Evolutionary conservation across 2,113 vertebrate genomes (phyloP).

Genomic region (Apteryx mantelli): DNA sequence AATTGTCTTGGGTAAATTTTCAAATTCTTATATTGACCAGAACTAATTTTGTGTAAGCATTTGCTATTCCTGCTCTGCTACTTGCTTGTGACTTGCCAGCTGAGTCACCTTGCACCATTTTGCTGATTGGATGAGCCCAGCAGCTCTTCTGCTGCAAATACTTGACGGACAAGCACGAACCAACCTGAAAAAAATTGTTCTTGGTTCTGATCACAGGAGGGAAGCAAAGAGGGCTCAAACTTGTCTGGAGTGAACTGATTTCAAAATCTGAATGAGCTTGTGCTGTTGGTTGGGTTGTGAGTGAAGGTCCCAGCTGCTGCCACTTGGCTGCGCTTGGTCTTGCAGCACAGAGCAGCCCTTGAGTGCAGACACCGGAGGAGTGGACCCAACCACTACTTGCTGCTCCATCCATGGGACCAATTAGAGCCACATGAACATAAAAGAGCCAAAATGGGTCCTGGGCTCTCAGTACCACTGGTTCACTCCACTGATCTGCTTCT

Average conservation of each 20-base stretch:
- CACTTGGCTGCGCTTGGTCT: background rate
- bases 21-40: background rate
- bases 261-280: background rate
- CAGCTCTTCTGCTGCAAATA: background rate
- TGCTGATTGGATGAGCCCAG: background rate
- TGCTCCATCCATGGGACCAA: background rate
- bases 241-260: background rate
- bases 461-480: background rate
- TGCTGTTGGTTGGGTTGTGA: too few species aligned
- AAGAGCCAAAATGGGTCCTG: background rate
- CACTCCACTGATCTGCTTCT: too few species aligned
- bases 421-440: background rate
- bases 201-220: background rate
- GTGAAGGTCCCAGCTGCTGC: too few species aligned
- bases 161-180: background rate
- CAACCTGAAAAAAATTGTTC: background rate
- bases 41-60: background rate
- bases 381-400: background rate
- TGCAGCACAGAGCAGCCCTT: background rate
- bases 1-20: slow-evolving; percentile 17
- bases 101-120: background rate
- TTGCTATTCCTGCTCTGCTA: background rate
- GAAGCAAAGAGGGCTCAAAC: background rate
- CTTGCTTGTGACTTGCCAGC: background rate
- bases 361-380: background rate